Base-by-base conservation (phyloP, 1,140 invertebrate genomes). In the Drosophila ambigua region DNA sequence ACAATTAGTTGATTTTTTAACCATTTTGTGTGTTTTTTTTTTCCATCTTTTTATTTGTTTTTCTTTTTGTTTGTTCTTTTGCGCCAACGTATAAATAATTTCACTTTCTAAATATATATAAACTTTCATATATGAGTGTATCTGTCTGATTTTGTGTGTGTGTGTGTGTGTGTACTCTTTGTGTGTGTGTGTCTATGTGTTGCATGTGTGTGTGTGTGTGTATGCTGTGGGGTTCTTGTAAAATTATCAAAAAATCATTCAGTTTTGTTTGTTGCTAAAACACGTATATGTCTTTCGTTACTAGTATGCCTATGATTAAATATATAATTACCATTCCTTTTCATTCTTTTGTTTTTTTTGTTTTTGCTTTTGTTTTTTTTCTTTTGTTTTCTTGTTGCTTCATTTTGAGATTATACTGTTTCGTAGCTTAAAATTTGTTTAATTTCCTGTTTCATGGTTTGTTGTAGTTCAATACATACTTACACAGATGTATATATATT, bases 241-340 rank as follows among this genome's bases (percentile, higher is more conserved):
- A 88, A 88, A 88, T 88, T 88, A 88, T 88, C 83, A 88, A 88
- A 88, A 88, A 88, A 88, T 88, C 83, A 83, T 88, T 79, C 62
- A 76, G 79, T 88, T 87, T 87, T 74, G 58, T 57, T 65, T 41
- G 2, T 77, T 75, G 72, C 66, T 77, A 77, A 77, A 77, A 77
- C 75, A 77, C 73, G 74, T 64, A 68, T 74, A 73, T 74, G 73
- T 76, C 73, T 76, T 76, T 76, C 72, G 35, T 69, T 69, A 69
- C 51, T 64, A 68, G 51, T 69, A 69, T 50, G 62, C 63, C 73
- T 76, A 76, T 41, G 52, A 60, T 76, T 76, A 76, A 68, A 76
- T 76, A 76, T 61, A 75, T 61, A 75, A 68, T 76, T 75, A 75
- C 50, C 72, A 45, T 75, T 16, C 44, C 7, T 45, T 79, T 59